Evolutionary conservation across 2,888 invertebrate species (phyloP).

Genomic region (Chrysolina americana): DNA sequence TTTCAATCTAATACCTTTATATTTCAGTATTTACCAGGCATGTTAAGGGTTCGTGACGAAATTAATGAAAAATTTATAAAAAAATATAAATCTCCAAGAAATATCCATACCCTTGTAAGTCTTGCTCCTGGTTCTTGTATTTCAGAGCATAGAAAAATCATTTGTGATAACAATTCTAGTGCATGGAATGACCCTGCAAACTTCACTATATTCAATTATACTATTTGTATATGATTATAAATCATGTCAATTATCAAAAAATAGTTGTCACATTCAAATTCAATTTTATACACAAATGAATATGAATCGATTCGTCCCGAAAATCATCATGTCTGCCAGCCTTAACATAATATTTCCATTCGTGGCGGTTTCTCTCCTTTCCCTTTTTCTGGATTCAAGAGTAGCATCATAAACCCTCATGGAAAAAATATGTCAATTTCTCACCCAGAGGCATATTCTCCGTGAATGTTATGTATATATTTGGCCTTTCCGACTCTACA

Average conservation of each 20-base stretch:
- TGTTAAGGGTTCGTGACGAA: too few species aligned
- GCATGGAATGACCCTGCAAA: too few species aligned
- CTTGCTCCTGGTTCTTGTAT: too few species aligned
- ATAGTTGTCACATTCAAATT: not conserved
- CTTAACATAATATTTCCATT: slow-evolving; percentile 12
- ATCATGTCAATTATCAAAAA: not conserved
- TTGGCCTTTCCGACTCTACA: not conserved
- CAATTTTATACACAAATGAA: not conserved
- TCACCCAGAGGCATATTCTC: slow-evolving; percentile 11
- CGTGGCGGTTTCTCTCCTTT: slow-evolving; percentile 9
- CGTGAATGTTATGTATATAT: slow-evolving; percentile 3
- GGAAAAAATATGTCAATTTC: slow-evolving; percentile 14
- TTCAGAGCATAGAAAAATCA: too few species aligned
- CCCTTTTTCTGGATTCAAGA: not conserved
- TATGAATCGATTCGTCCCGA: not conserved
- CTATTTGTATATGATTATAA: too few species aligned
- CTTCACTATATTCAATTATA: too few species aligned
- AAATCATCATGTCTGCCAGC: not conserved
- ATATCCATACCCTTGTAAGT: too few species aligned
- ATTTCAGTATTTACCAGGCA: too few species aligned
- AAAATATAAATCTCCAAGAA: too few species aligned
- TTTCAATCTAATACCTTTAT: too few species aligned
- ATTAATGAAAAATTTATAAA: too few species aligned
- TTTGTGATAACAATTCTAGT: too few species aligned
- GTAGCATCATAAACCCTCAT: not conserved